A percentile compares a stretch with the other conserved stretches of the same genome.
Conservation (phyloP, 2,888 invertebrate species). For the Phengaris alcon region DNA sequence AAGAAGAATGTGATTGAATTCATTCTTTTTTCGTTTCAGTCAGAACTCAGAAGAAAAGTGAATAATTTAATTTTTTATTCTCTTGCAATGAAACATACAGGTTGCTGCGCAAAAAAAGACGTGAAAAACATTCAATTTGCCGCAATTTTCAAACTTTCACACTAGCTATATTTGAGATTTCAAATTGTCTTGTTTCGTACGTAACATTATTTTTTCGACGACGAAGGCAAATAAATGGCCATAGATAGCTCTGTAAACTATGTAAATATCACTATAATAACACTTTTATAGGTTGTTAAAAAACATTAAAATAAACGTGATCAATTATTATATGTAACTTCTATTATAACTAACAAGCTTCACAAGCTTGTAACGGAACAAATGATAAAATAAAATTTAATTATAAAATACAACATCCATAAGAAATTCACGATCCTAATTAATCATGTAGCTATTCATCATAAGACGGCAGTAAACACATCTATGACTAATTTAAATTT, state of each 20-base stretch:
- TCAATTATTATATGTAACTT: too few species aligned
- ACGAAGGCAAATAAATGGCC: not conserved
- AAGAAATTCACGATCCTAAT: not conserved
- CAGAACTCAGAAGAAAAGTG: too few species aligned
- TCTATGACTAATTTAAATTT: slow-evolving; percentile 7
- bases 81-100: too few species aligned
- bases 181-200: not conserved
- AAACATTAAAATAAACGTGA: too few species aligned
- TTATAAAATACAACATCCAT: not conserved
- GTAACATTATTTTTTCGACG: not conserved
- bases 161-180: slow-evolving; percentile 4
- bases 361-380: not conserved
- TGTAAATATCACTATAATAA: not conserved
- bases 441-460: slow-evolving; percentile 1
- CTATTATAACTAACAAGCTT: not conserved
- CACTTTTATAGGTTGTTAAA: too few species aligned
- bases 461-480: not conserved
- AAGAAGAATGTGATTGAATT: too few species aligned
- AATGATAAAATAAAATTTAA: not conserved
- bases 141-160: slow-evolving; percentile 7
- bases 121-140: not conserved
- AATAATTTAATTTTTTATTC: too few species aligned
- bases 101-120: not conserved
- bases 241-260: not conserved
- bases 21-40: too few species aligned